These are phyloP conservation scores for Hylyphantes graminicola DNA, from an alignment of 1,140 invertebrate species.

Conservation along the genomic window DNA sequence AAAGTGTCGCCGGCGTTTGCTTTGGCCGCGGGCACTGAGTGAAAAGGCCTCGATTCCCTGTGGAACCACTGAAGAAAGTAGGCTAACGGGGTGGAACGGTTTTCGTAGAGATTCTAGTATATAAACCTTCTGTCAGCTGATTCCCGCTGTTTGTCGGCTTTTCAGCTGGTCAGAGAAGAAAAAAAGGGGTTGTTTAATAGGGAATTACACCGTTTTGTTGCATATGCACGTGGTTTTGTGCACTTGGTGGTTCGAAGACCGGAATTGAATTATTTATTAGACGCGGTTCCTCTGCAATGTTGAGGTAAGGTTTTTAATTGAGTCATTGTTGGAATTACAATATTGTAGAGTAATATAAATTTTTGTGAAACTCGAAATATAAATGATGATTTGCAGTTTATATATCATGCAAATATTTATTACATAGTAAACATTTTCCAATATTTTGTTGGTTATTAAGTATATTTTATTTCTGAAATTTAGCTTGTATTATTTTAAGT, in stretches of 20 bases:
- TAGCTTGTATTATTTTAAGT: too few relatives aligned
- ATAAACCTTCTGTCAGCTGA: constrained; percentile 31
- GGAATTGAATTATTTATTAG: background rate
- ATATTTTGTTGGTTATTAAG: too few relatives aligned
- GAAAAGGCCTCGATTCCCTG: constrained; percentile 18
- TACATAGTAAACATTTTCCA: too few relatives aligned
- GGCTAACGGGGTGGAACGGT: constrained; percentile 29
- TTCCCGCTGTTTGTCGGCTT: constrained; percentile 43
- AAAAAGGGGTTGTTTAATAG: constrained; percentile 1
- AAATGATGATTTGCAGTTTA: too few relatives aligned
- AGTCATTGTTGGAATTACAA: too few relatives aligned
- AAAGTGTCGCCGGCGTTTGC: constrained; percentile 8
- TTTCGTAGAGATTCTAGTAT: constrained; percentile 20
- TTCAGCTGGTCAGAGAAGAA: constrained; percentile 1
- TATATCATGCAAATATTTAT: too few relatives aligned
- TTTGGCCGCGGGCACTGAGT: constrained; percentile 30
- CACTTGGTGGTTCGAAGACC: background rate
- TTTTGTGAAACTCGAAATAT: too few relatives aligned
- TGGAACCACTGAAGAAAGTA: constrained; percentile 10
- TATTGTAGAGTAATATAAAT: too few relatives aligned
- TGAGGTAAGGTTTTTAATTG: constrained; percentile 1
- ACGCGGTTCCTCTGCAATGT: constrained; percentile 2
- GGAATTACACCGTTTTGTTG: constrained; percentile 17
- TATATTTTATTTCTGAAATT: too few relatives aligned
- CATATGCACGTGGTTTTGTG: constrained; percentile 12